Evolutionary conservation across 2,888 invertebrate species (phyloP).

Genomic region (Pimpla rufipes): DNA sequence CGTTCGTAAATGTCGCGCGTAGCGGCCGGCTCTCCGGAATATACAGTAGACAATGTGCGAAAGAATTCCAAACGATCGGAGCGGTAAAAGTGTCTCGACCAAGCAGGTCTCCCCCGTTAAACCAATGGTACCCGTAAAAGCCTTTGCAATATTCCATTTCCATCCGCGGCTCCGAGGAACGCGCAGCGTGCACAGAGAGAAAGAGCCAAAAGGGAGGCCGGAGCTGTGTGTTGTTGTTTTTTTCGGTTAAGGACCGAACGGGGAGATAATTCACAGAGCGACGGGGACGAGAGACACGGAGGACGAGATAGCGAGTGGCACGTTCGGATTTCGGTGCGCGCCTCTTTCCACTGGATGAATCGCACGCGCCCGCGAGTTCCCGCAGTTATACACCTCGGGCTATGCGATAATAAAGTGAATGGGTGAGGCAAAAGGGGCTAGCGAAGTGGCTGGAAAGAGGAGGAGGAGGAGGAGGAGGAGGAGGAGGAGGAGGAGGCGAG

Average conservation of each 20-base stretch:
- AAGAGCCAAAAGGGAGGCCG: conserved; percentile 47
- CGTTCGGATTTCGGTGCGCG: conserved; percentile 53
- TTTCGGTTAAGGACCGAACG: conserved; percentile 62
- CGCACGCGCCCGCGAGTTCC: conserved; percentile 62
- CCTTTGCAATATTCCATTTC: conserved; percentile 58
- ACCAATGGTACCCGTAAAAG: conserved; percentile 32
- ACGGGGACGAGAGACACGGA: neutral
- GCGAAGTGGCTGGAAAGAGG: conserved; percentile 24
- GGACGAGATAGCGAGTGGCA: conserved; percentile 44
- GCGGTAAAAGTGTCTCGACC: too few relatives aligned
- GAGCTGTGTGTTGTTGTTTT: conserved; percentile 37
- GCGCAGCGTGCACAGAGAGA: conserved; percentile 18
- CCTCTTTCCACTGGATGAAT: conserved; percentile 31
- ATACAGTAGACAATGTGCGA: too few relatives aligned
- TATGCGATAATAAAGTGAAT: conserved; percentile 68
- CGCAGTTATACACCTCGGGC: conserved; percentile 65
- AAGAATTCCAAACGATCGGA: too few relatives aligned
- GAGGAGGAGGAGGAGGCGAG: conserved; percentile 3
- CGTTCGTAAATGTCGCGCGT: too few relatives aligned
- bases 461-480: conserved; percentile 11
- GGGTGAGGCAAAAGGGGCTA: conserved; percentile 52
- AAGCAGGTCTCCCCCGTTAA: too few relatives aligned
- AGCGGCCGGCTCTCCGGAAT: too few relatives aligned
- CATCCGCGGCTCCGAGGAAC: conserved; percentile 52
- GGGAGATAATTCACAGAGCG: conserved; percentile 58